These are phyloP conservation scores for Platycheirus albimanus DNA, from an alignment of 2,888 invertebrate species.

Conservation along the genomic window DNA sequence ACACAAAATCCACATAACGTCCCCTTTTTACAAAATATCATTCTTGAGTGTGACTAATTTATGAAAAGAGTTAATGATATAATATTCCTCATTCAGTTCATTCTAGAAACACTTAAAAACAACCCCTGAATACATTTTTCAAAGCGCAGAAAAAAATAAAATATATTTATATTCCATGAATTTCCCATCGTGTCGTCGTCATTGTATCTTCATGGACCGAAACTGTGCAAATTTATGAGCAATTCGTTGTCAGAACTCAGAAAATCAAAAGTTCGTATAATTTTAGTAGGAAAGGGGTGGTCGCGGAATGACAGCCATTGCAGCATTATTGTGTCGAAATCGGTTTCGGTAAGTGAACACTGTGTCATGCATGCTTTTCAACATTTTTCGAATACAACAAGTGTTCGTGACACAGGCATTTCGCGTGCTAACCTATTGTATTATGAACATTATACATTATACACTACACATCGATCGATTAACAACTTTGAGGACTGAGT, in stretches of 20 bases:
- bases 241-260: neutral
- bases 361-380: conserved; percentile 57
- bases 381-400: conserved; percentile 58
- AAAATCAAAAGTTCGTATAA: conserved; percentile 41
- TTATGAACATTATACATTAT: too few relatives aligned
- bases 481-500: too few relatives aligned
- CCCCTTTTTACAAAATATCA: conserved; percentile 14
- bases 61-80: conserved; percentile 66
- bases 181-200: conserved; percentile 31
- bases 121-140: conserved; percentile 15
- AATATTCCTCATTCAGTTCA: conserved; percentile 38
- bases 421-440: neutral
- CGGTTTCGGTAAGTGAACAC: conserved; percentile 45
- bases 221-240: conserved; percentile 54
- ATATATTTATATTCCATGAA: conserved; percentile 24
- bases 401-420: conserved; percentile 63
- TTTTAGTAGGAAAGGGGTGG: conserved; percentile 49
- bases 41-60: conserved; percentile 61
- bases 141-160: neutral
- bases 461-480: too few relatives aligned
- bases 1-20: neutral
- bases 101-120: conserved; percentile 19
- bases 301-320: conserved; percentile 8
- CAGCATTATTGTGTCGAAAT: conserved; percentile 54
- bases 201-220: conserved; percentile 10